phyloP scores from a whole-genome alignment of 2,888 invertebrate species.

The Nephrotoma appendiculata region DNA sequence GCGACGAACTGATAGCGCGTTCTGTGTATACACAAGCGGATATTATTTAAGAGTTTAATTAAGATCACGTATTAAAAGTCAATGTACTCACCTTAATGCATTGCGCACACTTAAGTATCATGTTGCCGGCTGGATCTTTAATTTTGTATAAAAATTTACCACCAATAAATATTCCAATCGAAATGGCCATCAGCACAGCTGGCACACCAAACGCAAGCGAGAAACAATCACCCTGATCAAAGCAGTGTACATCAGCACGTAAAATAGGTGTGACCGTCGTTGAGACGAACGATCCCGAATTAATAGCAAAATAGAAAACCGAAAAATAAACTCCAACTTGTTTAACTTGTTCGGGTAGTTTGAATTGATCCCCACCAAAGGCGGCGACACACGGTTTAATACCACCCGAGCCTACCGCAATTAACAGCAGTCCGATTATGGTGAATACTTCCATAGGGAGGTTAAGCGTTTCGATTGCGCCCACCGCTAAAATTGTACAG shows the following conservation, averaged over 20 bases:
- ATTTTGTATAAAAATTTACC: constrained; percentile 50
- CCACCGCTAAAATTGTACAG: constrained; percentile 46
- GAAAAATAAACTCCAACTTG: constrained; percentile 59
- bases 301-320: constrained; percentile 54
- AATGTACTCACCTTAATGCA: constrained; percentile 45
- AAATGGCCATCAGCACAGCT: constrained; percentile 52
- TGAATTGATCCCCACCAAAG: constrained; percentile 71
- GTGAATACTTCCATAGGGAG: constrained; percentile 38
- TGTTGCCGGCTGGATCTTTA: constrained; percentile 51
- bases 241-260: constrained; percentile 49
- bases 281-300: constrained; percentile 54
- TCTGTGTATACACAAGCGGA: constrained; percentile 25
- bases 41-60: neutral
- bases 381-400: constrained; percentile 73
- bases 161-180: constrained; percentile 55
- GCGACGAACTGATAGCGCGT: constrained; percentile 33
- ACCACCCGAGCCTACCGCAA: constrained; percentile 64
- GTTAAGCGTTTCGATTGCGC: constrained; percentile 38
- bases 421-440: constrained; percentile 48
- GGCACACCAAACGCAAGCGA: constrained; percentile 65
- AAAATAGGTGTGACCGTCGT: constrained; percentile 61
- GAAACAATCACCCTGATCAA: constrained; percentile 50
- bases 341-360: constrained; percentile 44
- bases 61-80: too few species aligned
- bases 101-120: constrained; percentile 46